phyloP scores from a whole-genome alignment of 2,797 vertebrate species.

The Tragelaphus eurycerus region DNA sequence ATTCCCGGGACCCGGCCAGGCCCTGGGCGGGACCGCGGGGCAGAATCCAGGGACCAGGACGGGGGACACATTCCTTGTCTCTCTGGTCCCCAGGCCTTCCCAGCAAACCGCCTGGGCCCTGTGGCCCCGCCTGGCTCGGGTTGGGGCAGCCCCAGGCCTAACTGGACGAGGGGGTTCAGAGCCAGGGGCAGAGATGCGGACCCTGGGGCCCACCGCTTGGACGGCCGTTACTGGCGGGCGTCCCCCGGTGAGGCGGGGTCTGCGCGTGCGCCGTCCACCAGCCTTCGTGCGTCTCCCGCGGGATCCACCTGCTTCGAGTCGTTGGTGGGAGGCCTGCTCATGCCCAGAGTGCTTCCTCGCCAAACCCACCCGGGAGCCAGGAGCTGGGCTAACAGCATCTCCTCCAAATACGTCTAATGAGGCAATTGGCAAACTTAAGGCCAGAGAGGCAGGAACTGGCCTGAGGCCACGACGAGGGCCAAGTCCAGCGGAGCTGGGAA shows the following conservation, averaged over 20 bases:
- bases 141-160: background rate
- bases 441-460: background rate
- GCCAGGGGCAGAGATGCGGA: background rate
- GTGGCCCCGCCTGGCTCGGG: fast-evolving
- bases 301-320: background rate
- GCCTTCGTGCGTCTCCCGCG: background rate
- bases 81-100: background rate
- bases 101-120: background rate
- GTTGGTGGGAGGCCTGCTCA: background rate
- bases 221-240: fast-evolving
- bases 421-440: background rate
- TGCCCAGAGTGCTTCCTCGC: background rate
- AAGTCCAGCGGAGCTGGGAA: background rate
- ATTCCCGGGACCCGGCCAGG: background rate
- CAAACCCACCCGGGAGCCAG: background rate
- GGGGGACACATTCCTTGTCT: background rate
- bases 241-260: background rate
- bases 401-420: too few species aligned
- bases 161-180: background rate
- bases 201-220: fast-evolving
- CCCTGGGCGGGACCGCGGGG: background rate
- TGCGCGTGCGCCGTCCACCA: background rate
- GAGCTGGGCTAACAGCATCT: background rate
- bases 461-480: background rate
- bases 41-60: too few species aligned